These are phyloP conservation scores for Syngnathus typhle DNA, from an alignment of 2,113 vertebrate species.

Conservation along the genomic window DNA sequence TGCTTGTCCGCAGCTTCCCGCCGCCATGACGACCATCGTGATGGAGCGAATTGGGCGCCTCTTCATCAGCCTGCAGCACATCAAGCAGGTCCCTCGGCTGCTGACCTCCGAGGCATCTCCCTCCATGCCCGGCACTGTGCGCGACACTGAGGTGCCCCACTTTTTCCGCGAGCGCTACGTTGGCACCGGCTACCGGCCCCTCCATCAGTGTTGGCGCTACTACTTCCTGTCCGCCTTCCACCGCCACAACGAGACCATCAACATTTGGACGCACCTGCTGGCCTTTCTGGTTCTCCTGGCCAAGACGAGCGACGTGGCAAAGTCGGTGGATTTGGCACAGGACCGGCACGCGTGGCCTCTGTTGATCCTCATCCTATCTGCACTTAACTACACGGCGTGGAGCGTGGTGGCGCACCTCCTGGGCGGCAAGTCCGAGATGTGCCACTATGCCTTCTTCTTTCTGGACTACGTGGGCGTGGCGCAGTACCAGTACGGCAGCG, in stretches of 20 bases:
- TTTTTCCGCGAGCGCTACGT: conserved; percentile 82
- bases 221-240: conserved; percentile 84
- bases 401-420: conserved; percentile 82
- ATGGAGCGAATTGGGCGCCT: conserved; percentile 74
- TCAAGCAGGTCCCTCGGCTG: conserved; percentile 60
- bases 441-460: conserved; percentile 83
- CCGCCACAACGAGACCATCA: conserved; percentile 87
- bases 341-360: conserved; percentile 80
- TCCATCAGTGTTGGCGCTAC: conserved; percentile 79
- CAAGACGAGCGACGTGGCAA: conserved; percentile 59
- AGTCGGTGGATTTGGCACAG: conserved; percentile 72
- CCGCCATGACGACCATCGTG: conserved; percentile 69
- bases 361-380: conserved; percentile 74
- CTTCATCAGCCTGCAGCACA: conserved; percentile 69
- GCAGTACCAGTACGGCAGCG: conserved; percentile 85
- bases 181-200: conserved; percentile 75
- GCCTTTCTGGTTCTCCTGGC: conserved; percentile 71
- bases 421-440: conserved; percentile 82
- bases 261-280: conserved; percentile 85
- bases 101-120: conserved; percentile 50
- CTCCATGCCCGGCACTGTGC: conserved; percentile 68
- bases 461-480: conserved; percentile 90
- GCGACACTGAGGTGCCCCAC: conserved; percentile 73
- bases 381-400: conserved; percentile 76
- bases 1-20: background rate